phyloP scores from a whole-genome alignment of 2,113 vertebrate species.

The Apteryx mantelli region DNA sequence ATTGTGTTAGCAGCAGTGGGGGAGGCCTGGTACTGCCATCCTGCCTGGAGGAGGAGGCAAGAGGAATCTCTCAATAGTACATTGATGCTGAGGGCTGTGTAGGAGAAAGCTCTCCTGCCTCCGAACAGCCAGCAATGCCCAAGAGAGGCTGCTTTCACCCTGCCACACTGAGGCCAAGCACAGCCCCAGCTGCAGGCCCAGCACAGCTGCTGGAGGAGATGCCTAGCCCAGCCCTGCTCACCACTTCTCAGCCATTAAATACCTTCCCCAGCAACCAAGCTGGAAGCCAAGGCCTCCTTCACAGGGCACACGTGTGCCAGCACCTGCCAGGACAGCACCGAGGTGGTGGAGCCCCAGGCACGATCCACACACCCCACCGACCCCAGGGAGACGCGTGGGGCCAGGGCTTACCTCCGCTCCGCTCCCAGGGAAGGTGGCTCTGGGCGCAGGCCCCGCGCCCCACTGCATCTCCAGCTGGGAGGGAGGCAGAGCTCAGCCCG shows the following conservation, averaged over 20 bases:
- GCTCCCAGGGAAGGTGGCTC: not conserved
- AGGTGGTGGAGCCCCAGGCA: not conserved
- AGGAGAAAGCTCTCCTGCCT: not conserved
- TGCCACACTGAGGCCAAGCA: not conserved
- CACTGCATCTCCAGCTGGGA: not conserved
- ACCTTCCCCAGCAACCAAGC: not conserved
- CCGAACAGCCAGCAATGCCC: rapidly evolving
- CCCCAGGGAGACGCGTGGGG: no score
- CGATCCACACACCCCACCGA: no score
- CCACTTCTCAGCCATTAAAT: not conserved
- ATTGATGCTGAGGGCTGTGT: conserved; percentile 49
- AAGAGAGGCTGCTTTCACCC: not conserved
- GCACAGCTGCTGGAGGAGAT: not conserved
- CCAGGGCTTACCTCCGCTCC: not conserved
- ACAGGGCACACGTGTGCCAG: not conserved
- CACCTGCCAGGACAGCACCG: not conserved
- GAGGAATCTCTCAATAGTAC: conserved; percentile 64
- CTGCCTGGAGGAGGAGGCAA: conserved; percentile 53
- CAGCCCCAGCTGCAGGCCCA: not conserved
- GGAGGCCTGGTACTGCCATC: conserved; percentile 73
- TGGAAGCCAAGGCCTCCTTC: not conserved
- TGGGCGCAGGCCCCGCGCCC: not conserved
- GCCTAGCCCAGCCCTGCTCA: not conserved
- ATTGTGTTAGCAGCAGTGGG: conserved; percentile 41
- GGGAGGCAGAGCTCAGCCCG: no score